Percentiles rank a stretch among this genome's conserved stretches.
Conservation (phyloP, 2,797 vertebrate species). For the Phaenicophaeus curvirostris region DNA sequence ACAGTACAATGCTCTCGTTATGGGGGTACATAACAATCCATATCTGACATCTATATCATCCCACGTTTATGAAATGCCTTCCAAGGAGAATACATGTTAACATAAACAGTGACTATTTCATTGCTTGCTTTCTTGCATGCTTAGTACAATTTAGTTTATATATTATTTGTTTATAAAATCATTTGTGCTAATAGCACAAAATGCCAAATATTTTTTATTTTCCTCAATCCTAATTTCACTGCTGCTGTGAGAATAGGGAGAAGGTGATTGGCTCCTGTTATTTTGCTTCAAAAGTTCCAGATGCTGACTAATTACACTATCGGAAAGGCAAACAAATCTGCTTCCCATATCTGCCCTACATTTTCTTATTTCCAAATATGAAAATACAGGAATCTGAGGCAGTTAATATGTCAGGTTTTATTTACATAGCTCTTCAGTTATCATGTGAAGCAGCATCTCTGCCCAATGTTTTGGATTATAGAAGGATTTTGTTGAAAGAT, state of each 20-base stretch:
- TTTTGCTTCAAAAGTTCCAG: slow-evolving; percentile 51
- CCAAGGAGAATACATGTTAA: background rate
- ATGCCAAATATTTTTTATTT: slow-evolving; percentile 36
- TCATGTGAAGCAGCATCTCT: slow-evolving; percentile 31
- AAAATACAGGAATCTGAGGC: slow-evolving; percentile 16
- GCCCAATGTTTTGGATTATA: slow-evolving; percentile 20
- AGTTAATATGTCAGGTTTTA: slow-evolving; percentile 52
- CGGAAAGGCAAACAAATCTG: slow-evolving; percentile 21
- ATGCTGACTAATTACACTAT: slow-evolving; percentile 35
- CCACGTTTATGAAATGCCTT: background rate
- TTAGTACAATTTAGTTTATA: slow-evolving; percentile 9
- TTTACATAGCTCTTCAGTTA: slow-evolving; percentile 48
- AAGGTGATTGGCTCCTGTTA: background rate
- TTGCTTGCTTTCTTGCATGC: background rate
- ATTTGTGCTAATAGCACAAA: slow-evolving; percentile 32
- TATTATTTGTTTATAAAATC: slow-evolving; percentile 38
- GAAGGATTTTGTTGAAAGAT: slow-evolving; percentile 43
- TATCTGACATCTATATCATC: slow-evolving; percentile 6
- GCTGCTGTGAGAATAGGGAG: background rate
- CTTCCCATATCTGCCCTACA: slow-evolving; percentile 22
- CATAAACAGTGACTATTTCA: slow-evolving; percentile 22
- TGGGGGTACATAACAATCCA: background rate
- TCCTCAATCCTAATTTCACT: slow-evolving; percentile 23
- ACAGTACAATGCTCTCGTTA: background rate
- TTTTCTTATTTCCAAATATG: slow-evolving; percentile 51